Evolutionary conservation across 2,797 vertebrate species (phyloP), one percentile per base, ranked within the genome.

Genomic region (Epinephelus awoara): DNA sequence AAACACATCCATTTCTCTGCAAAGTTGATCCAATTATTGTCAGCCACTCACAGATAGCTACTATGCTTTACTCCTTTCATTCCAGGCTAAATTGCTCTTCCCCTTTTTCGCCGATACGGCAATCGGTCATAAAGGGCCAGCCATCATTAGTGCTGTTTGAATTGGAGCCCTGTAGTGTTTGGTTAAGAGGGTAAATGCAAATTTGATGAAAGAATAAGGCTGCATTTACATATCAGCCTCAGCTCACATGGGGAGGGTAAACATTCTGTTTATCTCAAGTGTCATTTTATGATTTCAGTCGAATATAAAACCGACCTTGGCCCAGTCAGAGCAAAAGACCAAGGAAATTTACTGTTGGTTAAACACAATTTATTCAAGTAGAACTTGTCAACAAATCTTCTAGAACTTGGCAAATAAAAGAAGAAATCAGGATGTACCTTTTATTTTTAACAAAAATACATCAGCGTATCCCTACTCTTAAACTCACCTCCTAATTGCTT

Each of bases 211-310:
- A 97, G 97, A 97, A 97, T 97, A 96, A 96, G 97, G 96, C 97
- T 96, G 96, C 96, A 99, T 99, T 99, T 99, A 99, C 98, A 99
- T 99, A 99, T 99, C 98, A 98, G 98, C 96, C 96, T 95, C 92
- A 90, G 97, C 97, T 99, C 98, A 99, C 98, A 97, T 93, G 95
- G 97, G 96, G 95, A 97, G 96, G 95, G 98, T 99, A 99, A 99
- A 99, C 97, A 99, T 97, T 99, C 97, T 99, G 98, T 99, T 99
- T 99, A 99, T 99, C 98, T 99, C 97, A 96, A 99, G 98, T 98
- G 98, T 98, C 97, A 96, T 97, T 98, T 98, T 97, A 99, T 98
- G 97, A 99, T 99, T 99, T 98, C 95, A 94, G 95, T 92, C 94
- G 96, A 99, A 99, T 98, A 97, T 98, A 98, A 98, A 97, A 97